Evolutionary conservation across 2,888 invertebrate genomes (phyloP).

Genomic region (Subacronicta megacephala): DNA sequence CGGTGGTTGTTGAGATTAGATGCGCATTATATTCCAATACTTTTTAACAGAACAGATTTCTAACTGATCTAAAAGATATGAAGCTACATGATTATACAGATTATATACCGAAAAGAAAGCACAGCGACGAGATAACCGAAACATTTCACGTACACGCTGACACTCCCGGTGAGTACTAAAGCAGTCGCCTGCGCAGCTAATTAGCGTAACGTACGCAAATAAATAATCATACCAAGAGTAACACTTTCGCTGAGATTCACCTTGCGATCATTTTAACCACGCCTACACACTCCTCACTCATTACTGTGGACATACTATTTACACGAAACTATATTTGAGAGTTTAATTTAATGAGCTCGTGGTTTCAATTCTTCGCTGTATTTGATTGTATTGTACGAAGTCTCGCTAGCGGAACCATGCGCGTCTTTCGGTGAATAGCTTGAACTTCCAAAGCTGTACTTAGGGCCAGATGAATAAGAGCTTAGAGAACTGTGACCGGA

Average conservation of each 20-base stretch:
- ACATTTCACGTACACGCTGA: constrained; percentile 59
- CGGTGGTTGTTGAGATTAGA: constrained; percentile 41
- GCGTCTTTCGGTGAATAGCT: constrained; percentile 77
- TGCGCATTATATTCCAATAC: constrained; percentile 32
- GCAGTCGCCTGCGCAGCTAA: constrained; percentile 64
- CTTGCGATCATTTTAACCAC: constrained; percentile 58
- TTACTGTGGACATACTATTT: constrained; percentile 66
- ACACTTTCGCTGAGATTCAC: constrained; percentile 62
- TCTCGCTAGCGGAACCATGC: constrained; percentile 82
- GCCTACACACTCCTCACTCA: constrained; percentile 54
- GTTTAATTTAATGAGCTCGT: constrained; percentile 67
- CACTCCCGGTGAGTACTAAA: constrained; percentile 59
- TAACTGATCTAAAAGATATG: constrained; percentile 52
- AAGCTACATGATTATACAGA: constrained; percentile 69
- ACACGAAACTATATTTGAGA: constrained; percentile 61
- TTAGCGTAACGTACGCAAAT: constrained; percentile 76
- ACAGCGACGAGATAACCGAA: constrained; percentile 63
- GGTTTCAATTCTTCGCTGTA: constrained; percentile 86
- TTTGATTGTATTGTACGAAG: constrained; percentile 85
- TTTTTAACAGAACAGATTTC: constrained; percentile 57
- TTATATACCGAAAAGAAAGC: constrained; percentile 77
- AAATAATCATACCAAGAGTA: constrained; percentile 65
- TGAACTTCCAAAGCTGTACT: constrained; percentile 74
- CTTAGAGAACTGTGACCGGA: constrained; percentile 73
- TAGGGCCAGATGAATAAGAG: constrained; percentile 76